Percentiles rank a stretch among this genome's conserved stretches.
These are phyloP conservation scores for Diaprepes abbreviatus DNA, from an alignment of 2,888 invertebrate genomes.

Conservation along the genomic window DNA sequence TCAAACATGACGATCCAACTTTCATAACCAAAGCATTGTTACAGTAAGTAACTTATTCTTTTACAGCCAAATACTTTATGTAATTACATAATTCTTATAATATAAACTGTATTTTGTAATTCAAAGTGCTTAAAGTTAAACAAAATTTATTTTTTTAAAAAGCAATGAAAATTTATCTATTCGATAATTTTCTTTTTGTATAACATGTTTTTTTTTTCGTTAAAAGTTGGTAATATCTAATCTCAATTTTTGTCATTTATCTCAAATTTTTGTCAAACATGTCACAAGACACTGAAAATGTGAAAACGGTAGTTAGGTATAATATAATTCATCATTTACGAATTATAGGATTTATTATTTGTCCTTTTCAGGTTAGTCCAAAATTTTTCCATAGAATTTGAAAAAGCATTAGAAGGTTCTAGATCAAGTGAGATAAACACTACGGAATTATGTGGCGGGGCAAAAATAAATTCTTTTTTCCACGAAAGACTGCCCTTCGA, in stretches of 20 bases:
- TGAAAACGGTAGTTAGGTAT: constrained; percentile 41
- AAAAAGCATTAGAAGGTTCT: constrained; percentile 97
- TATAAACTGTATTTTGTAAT: no score
- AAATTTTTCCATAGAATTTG: constrained; percentile 96
- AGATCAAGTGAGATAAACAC: constrained; percentile 97
- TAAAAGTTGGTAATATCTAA: not conserved
- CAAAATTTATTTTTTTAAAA: no score
- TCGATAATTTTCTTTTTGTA: no score
- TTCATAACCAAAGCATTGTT: constrained; percentile 99
- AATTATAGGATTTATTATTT: not conserved
- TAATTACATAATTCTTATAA: no score
- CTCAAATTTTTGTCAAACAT: constrained; percentile 20
- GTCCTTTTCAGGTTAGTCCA: constrained; percentile 91
- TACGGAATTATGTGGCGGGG: constrained; percentile 97
- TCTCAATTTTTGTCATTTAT: not conserved
- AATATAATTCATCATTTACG: not conserved
- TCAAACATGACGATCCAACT: constrained; percentile 97
- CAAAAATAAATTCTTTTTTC: constrained; percentile 98
- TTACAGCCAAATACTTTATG: no score
- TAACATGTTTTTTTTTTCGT: no score
- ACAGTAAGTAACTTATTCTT: constrained; percentile 97
- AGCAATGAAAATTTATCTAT: no score
- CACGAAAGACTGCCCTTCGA: constrained; percentile 99
- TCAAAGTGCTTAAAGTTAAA: no score
- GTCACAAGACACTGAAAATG: constrained; percentile 33